Evolutionary conservation across 2,888 invertebrate species (phyloP).

Genomic region (Apoda limacodes): DNA sequence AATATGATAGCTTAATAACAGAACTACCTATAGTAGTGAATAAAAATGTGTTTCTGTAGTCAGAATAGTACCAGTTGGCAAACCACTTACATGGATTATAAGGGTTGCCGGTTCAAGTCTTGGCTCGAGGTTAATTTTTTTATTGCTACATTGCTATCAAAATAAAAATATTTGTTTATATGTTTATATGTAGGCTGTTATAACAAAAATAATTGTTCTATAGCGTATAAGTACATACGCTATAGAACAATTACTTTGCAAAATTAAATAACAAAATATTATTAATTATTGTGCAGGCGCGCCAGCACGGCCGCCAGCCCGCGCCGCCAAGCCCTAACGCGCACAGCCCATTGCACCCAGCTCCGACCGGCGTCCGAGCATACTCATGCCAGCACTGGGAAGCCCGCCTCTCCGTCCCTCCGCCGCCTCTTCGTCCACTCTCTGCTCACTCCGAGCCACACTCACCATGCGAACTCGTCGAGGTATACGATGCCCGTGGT

Average conservation of each 20-base stretch:
- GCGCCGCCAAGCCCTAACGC: slow-evolving; percentile 64
- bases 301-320: slow-evolving; percentile 68
- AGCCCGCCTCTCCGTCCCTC: slow-evolving; percentile 64
- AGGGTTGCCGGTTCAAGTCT: too few relatives aligned
- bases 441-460: slow-evolving; percentile 55
- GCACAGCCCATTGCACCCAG: slow-evolving; percentile 65
- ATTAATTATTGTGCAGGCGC: slow-evolving; percentile 42
- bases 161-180: too few relatives aligned
- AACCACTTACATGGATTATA: too few relatives aligned
- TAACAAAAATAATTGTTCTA: too few relatives aligned
- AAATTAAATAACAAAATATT: too few relatives aligned
- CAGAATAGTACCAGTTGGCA: too few relatives aligned
- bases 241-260: not conserved
- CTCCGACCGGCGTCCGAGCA: slow-evolving; percentile 67
- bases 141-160: too few relatives aligned
- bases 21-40: too few relatives aligned
- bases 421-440: slow-evolving; percentile 58
- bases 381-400: slow-evolving; percentile 73
- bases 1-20: too few relatives aligned
- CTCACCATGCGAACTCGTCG: slow-evolving; percentile 59
- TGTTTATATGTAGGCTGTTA: too few relatives aligned
- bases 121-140: too few relatives aligned
- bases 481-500: slow-evolving; percentile 36
- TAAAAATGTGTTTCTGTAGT: too few relatives aligned
- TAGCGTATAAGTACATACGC: not conserved